A percentile compares a stretch with the other conserved stretches of the same genome.
Conservation (phyloP, 2,113 vertebrate genomes). For the Datnioides undecimradiatus region DNA sequence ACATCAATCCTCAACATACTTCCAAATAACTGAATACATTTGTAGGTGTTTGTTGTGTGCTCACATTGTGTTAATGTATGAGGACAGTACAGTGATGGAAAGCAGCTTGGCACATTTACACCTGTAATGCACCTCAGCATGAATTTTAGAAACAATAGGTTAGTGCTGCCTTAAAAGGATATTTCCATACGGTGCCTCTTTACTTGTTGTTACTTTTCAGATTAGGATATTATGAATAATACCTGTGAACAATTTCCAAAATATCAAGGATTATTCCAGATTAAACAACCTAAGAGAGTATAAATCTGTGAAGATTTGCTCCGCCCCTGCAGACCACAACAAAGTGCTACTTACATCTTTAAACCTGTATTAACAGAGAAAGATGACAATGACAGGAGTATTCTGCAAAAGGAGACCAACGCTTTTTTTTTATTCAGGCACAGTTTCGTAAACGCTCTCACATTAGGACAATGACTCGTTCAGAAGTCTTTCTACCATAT, state of each 20-base stretch:
- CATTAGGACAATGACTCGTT: no score
- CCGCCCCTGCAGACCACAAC: no score
- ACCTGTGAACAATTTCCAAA: not conserved
- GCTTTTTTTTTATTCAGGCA: no score
- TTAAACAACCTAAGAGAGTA: no score
- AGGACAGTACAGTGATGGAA: not conserved
- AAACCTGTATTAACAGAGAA: not conserved
- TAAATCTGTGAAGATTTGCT: no score
- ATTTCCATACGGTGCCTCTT: not conserved
- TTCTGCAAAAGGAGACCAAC: not conserved
- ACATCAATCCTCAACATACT: slow-evolving; percentile 27
- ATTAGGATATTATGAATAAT: not conserved
- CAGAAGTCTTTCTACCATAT: no score
- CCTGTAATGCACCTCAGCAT: not conserved
- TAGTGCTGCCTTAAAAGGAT: no score
- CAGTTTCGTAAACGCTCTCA: no score
- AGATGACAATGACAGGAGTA: not conserved
- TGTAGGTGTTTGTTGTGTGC: not conserved
- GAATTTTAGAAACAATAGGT: no score
- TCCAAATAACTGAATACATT: slow-evolving; percentile 29
- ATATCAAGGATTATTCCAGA: not conserved
- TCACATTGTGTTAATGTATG: not conserved
- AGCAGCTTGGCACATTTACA: not conserved
- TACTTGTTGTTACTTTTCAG: not conserved
- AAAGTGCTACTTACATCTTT: not conserved